phyloP scores from a whole-genome alignment of 2,113 vertebrate genomes.

The Urocolius indicus region DNA sequence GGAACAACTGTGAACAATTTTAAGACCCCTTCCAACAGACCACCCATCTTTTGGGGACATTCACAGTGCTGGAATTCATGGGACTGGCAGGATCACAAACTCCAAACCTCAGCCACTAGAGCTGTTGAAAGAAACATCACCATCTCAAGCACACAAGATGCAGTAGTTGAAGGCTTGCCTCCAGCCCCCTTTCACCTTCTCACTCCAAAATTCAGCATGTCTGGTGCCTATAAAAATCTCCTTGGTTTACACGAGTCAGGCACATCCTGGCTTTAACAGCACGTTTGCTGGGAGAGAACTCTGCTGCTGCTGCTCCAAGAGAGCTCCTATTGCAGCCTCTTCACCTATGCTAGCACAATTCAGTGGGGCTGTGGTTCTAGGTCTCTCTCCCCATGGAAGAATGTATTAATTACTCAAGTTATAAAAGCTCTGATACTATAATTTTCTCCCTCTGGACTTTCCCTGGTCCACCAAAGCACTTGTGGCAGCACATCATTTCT shows the following conservation, averaged over 20 bases:
- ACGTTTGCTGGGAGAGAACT: neutral
- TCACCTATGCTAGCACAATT: neutral
- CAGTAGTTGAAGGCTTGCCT: neutral
- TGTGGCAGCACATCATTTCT: neutral
- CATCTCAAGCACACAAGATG: neutral
- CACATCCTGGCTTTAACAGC: neutral
- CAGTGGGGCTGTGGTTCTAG: neutral
- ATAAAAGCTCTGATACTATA: neutral
- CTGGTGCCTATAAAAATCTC: neutral
- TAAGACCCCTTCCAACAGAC: neutral
- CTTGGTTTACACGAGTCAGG: neutral
- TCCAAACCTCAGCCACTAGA: neutral
- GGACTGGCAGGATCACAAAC: neutral
- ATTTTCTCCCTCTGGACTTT: neutral
- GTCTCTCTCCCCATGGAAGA: neutral
- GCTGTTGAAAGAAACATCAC: neutral
- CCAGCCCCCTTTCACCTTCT: neutral
- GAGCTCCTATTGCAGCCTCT: neutral
- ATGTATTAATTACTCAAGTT: neutral
- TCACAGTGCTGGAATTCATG: rapidly evolving
- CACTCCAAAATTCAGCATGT: neutral
- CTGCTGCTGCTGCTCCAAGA: neutral
- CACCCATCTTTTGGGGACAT: neutral
- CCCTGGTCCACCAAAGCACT: rapidly evolving
- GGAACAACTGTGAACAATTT: neutral